Evolutionary conservation across 2,797 vertebrate genomes (phyloP), one percentile per base, ranked within the genome.

Genomic region (Diglossa cyanea): DNA sequence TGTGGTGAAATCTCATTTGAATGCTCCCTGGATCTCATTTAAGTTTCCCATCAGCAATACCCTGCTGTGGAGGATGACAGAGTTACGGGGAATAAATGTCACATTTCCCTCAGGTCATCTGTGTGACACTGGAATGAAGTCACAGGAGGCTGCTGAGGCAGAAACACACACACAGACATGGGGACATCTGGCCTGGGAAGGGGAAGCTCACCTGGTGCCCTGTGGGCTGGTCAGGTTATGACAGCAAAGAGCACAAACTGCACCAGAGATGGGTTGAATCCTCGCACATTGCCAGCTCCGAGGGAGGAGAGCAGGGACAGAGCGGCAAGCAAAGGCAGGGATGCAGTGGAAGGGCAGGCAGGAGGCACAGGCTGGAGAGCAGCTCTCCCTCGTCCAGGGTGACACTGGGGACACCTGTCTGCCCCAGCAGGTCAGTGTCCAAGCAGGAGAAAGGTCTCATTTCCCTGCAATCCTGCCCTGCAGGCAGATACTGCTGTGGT

Each of bases 401-500:
- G 61, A 28, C 7, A 4, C 13, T 63, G 57, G 58, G 60, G 23
- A 33, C 42, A 31, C 26, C 63, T 30, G 53, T 28, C 57, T 60
- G 53, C n/a, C 39, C 21, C 54, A 26, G 4, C 3, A 15, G 12
- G 4, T 25, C 13, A 12, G 37, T 8, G 25, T 10, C 19, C 17
- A 28, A 39, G 18, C 24, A 33, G 61, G 35, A 50, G 44, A 30
- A 67, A 68, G 13, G 28, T 5, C 12, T 26, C 17, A 11, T 80
- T 33, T 25, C 44, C 48, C 57, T 39, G n/a, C 13, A 74, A 7
- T 4, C 21, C 39, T 88, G 60, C 7, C 37, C 44, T 51, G 37
- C 57, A 60, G 57, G 39, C 31, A 45, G 44, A 17, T 3, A 5
- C 13, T 2, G 2, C 77, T 40, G 2, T 0, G 1, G 4, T 26